phyloP scores from a whole-genome alignment of 1,140 invertebrate species.

The Chlorops oryzae region DNA sequence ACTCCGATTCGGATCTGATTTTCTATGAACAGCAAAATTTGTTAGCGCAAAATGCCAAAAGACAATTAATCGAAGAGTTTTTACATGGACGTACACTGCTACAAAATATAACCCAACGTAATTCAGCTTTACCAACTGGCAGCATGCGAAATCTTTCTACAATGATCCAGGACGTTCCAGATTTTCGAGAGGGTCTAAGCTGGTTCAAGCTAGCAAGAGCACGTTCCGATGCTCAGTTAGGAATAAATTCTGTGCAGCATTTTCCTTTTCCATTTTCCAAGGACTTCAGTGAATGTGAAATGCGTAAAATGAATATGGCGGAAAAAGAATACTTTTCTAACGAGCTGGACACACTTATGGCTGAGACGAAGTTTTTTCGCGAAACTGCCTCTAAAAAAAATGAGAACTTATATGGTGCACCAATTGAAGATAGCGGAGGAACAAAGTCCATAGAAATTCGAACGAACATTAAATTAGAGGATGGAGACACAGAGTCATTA shows the following conservation, averaged over 20 bases:
- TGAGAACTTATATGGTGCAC: constrained; percentile 23
- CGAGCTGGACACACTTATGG: constrained; percentile 21
- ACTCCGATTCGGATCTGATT: constrained; percentile 28
- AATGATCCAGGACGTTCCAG: too few species aligned
- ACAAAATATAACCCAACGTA: constrained; percentile 19
- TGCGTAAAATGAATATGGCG: neutral
- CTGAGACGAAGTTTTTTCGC: constrained; percentile 35
- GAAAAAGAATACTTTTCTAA: neutral
- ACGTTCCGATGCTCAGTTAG: too few species aligned
- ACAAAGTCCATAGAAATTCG: constrained; percentile 9
- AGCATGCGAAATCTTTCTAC: constrained; percentile 10
- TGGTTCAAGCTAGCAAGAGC: too few species aligned
- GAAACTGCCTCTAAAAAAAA: constrained; percentile 31
- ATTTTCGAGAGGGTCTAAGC: too few species aligned
- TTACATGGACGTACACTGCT: constrained; percentile 29
- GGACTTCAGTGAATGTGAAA: too few species aligned
- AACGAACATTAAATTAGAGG: neutral
- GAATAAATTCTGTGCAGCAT: too few species aligned
- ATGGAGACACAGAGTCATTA: neutral
- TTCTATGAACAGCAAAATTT: constrained; percentile 29
- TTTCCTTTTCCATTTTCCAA: too few species aligned
- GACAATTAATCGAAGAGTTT: constrained; percentile 31
- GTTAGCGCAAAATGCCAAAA: constrained; percentile 30
- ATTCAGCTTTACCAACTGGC: constrained; percentile 5
- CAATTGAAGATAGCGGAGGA: constrained; percentile 40